phyloP scores from a whole-genome alignment of 2,797 vertebrate genomes.

The Onychomys arenicola region DNA sequence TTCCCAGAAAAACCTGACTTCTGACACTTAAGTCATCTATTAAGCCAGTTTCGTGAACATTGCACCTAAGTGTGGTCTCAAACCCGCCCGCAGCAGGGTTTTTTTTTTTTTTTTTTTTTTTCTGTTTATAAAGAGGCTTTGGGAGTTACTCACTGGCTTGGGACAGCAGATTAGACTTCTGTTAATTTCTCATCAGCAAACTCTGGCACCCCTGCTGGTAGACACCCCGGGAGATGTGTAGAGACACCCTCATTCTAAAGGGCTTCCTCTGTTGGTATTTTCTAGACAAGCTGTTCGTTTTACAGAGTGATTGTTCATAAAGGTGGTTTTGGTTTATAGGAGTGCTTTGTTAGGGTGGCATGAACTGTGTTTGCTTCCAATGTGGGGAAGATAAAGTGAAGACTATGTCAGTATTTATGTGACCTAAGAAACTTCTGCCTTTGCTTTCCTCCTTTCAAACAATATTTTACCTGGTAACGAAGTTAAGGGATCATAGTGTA shows the following conservation, averaged over 20 bases:
- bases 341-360: conserved; percentile 52
- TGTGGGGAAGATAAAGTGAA: conserved; percentile 47
- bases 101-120: conserved; percentile 70
- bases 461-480: conserved; percentile 73
- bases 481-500: conserved; percentile 69
- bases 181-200: conserved; percentile 74
- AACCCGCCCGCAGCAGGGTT: conserved; percentile 38
- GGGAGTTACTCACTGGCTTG: conserved; percentile 70
- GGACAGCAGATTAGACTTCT: not conserved
- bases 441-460: conserved; percentile 72
- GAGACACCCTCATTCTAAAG: conserved; percentile 8
- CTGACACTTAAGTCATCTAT: conserved; percentile 93
- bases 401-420: conserved; percentile 78
- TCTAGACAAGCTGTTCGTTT: not conserved
- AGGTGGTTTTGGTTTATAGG: conserved; percentile 54
- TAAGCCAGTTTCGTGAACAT: conserved; percentile 92
- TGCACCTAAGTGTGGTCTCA: conserved; percentile 85
- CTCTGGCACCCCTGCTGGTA: conserved; percentile 64
- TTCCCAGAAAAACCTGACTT: conserved; percentile 90
- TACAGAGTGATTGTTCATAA: conserved; percentile 49
- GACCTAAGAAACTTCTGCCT: conserved; percentile 48
- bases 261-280: not conserved
- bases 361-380: conserved; percentile 39
- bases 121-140: conserved; percentile 81
- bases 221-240: not conserved